These are phyloP conservation scores for Drosophila dunni DNA, from an alignment of 1,140 invertebrate species.

Conservation along the genomic window DNA sequence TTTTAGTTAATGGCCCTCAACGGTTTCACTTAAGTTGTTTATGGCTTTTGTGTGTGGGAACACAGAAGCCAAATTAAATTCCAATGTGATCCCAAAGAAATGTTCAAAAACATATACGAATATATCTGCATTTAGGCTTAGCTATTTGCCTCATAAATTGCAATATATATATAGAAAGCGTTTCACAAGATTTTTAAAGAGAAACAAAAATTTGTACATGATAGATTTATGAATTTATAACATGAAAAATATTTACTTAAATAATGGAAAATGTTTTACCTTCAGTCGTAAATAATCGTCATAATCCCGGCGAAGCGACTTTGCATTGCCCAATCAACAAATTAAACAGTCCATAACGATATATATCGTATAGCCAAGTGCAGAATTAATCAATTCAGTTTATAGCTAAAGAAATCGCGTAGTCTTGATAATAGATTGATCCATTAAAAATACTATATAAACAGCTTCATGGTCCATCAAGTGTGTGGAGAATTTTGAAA, in stretches of 20 bases:
- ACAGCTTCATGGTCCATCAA: slow-evolving; percentile 10
- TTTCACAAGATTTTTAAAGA: slow-evolving; percentile 32
- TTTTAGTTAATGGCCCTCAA: slow-evolving; percentile 80
- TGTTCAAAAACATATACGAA: slow-evolving; percentile 7
- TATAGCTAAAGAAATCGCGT: background rate
- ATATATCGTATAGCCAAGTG: background rate
- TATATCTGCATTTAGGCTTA: slow-evolving; percentile 3
- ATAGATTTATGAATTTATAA: slow-evolving; percentile 27
- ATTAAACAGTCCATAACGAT: background rate
- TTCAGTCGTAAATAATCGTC: slow-evolving; percentile 17
- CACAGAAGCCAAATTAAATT: slow-evolving; percentile 56
- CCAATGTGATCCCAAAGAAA: slow-evolving; percentile 41
- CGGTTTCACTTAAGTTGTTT: slow-evolving; percentile 80
- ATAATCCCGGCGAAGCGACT: slow-evolving; percentile 16
- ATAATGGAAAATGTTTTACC: slow-evolving; percentile 10
- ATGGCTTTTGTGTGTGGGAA: slow-evolving; percentile 59
- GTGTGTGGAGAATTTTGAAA: slow-evolving; percentile 29
- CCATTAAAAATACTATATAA: background rate
- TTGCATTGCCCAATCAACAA: slow-evolving; percentile 19
- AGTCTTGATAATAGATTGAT: background rate
- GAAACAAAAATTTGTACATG: slow-evolving; percentile 4
- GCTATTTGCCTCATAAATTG: slow-evolving; percentile 44
- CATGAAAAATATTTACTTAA: slow-evolving; percentile 26
- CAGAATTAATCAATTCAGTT: slow-evolving; percentile 4
- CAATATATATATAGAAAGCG: slow-evolving; percentile 6